These are phyloP conservation scores for Xiphias gladius DNA, from an alignment of 2,113 vertebrate genomes.

Conservation along the genomic window DNA sequence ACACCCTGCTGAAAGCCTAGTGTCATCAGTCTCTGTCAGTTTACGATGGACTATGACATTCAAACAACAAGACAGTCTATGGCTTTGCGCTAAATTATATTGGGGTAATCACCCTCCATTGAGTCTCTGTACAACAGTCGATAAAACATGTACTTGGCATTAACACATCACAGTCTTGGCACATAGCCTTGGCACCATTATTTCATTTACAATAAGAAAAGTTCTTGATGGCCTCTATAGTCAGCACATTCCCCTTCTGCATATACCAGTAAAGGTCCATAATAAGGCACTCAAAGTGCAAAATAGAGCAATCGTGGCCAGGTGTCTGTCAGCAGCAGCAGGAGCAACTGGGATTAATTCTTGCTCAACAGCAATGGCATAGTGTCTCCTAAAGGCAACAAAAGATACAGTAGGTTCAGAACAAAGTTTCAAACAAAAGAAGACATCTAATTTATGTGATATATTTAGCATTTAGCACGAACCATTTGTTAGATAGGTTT, in stretches of 20 bases:
- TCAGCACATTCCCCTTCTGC: constrained; percentile 19
- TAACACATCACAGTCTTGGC: constrained; percentile 50
- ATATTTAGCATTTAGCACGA: neutral
- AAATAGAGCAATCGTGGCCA: constrained; percentile 30
- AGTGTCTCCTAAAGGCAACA: constrained; percentile 46
- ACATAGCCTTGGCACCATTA: constrained; percentile 39
- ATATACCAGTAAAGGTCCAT: constrained; percentile 47
- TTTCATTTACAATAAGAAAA: constrained; percentile 46
- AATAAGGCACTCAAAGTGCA: constrained; percentile 62
- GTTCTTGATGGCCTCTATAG: constrained; percentile 15
- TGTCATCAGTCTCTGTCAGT: constrained; percentile 47
- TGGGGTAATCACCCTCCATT: constrained; percentile 3
- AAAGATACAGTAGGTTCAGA: constrained; percentile 11
- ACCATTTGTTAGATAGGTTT: neutral
- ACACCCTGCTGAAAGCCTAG: constrained; percentile 29
- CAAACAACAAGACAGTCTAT: constrained; percentile 40
- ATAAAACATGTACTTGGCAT: constrained; percentile 48
- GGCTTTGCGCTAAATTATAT: constrained; percentile 49
- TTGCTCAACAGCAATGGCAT: constrained; percentile 1
- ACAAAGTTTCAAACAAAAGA: constrained; percentile 1
- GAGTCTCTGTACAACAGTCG: constrained; percentile 43
- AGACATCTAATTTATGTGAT: neutral
- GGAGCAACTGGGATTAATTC: constrained; percentile 21
- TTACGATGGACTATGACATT: constrained; percentile 34
- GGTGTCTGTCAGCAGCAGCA: constrained; percentile 33